Conservation (phyloP, 2,888 invertebrate species). For the Drosophila longiperda region DNA sequence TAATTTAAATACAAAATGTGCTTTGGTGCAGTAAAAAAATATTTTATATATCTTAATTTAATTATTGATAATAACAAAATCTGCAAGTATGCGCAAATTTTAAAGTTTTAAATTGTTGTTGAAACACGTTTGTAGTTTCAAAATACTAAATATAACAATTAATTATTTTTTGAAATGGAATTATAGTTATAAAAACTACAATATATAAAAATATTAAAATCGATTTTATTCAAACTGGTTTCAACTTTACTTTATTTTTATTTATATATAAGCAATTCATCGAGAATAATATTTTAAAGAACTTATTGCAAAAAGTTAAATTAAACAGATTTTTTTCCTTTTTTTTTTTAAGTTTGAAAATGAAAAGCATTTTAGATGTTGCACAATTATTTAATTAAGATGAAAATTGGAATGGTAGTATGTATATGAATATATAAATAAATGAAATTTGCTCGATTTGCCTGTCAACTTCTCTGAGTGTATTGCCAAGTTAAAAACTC, state of each 20-base stretch:
- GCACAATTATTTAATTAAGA: background rate
- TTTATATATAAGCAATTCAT: background rate
- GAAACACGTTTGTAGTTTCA: background rate
- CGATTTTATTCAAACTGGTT: background rate
- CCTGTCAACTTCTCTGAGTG: slow-evolving; percentile 19
- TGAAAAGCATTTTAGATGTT: background rate
- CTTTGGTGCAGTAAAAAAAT: slow-evolving; percentile 22
- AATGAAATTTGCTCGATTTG: background rate
- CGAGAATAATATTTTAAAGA: background rate
- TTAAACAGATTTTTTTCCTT: too few species aligned
- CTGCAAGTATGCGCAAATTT: background rate
- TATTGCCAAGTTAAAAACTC: background rate
- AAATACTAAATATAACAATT: background rate
- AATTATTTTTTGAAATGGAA: background rate
- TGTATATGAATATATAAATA: too few species aligned
- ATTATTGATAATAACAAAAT: background rate
- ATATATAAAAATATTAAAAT: background rate
- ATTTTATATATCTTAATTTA: slow-evolving; percentile 9
- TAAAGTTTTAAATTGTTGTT: background rate
- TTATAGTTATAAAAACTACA: background rate
- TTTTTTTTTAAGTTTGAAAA: too few species aligned
- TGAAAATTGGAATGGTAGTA: too few species aligned
- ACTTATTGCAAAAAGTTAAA: background rate
- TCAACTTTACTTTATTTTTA: background rate
- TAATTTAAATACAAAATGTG: slow-evolving; percentile 50